These are phyloP conservation scores for Coboldia fuscipes DNA, from an alignment of 1,140 invertebrate genomes.

Conservation along the genomic window DNA sequence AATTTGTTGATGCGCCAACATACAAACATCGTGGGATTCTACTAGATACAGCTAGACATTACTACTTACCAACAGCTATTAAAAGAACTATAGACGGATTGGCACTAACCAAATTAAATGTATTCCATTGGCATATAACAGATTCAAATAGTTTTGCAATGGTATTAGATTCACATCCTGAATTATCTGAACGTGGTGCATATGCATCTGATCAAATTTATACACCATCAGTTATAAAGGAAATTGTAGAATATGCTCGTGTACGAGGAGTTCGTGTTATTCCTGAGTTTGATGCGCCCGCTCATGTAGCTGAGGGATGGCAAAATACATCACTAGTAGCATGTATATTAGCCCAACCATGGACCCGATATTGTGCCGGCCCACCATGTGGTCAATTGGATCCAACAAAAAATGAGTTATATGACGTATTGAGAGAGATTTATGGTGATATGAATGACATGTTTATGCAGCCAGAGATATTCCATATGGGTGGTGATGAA, in stretches of 20 bases:
- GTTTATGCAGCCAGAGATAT: conserved; percentile 42
- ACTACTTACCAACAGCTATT: conserved; percentile 38
- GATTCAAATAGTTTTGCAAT: conserved; percentile 74
- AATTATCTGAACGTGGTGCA: conserved; percentile 47
- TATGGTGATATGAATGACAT: conserved; percentile 40
- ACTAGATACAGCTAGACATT: conserved; percentile 60
- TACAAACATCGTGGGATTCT: conserved; percentile 57
- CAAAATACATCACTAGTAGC: conserved; percentile 41
- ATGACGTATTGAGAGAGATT: conserved; percentile 46
- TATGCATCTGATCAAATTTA: conserved; percentile 44
- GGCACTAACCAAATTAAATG: conserved; percentile 61
- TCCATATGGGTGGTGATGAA: conserved; percentile 81
- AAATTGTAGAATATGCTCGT: conserved; percentile 45
- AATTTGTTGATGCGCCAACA: conserved; percentile 40
- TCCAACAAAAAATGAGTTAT: conserved; percentile 48
- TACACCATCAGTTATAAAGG: conserved; percentile 24
- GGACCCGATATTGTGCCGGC: conserved; percentile 56
- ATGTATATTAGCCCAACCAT: conserved; percentile 51
- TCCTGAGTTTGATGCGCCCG: conserved; percentile 72
- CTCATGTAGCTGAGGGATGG: conserved; percentile 76
- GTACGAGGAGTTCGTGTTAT: conserved; percentile 52
- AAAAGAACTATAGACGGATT: conserved; percentile 52
- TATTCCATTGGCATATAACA: conserved; percentile 80
- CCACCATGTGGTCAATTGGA: conserved; percentile 74
- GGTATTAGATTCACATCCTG: conserved; percentile 38